Evolutionary conservation across 2,113 vertebrate species (phyloP).

Genomic region (Tenrec ecaudatus): DNA sequence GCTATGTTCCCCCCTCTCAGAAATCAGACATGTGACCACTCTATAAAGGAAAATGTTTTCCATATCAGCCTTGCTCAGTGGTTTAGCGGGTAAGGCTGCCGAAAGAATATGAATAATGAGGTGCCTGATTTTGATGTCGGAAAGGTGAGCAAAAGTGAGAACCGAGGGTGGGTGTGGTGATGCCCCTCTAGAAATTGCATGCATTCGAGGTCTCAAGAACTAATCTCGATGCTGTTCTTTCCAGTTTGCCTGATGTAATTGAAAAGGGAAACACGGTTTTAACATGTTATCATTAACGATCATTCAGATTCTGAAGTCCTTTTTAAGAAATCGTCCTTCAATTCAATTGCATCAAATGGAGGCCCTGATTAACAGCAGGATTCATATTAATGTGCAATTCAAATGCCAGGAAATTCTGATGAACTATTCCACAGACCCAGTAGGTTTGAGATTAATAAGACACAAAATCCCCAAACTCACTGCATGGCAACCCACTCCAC

Average conservation of each 20-base stretch:
- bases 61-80: not conserved
- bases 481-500: slow-evolving; percentile 89
- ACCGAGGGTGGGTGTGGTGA: not conserved
- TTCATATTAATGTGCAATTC: slow-evolving; percentile 22
- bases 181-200: not conserved
- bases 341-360: slow-evolving; percentile 7
- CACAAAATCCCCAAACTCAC: slow-evolving; percentile 79
- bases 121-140: slow-evolving; percentile 39
- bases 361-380: not conserved
- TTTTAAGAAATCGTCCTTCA: slow-evolving; percentile 36
- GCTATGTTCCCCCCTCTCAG: slow-evolving; percentile 26
- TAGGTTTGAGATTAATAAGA: not conserved
- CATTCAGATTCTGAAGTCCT: slow-evolving; percentile 6
- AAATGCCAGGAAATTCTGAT: not conserved
- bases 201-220: slow-evolving; percentile 9
- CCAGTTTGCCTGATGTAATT: slow-evolving; percentile 2
- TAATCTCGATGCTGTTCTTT: slow-evolving; percentile 11
- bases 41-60: slow-evolving; percentile 60
- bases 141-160: not conserved
- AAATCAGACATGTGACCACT: slow-evolving; percentile 50
- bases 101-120: slow-evolving; percentile 63
- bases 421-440: not conserved
- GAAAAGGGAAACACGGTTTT: slow-evolving; percentile 34
- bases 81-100: not conserved
- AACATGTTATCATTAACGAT: slow-evolving; percentile 21